Percentiles rank a stretch among this genome's conserved stretches.
These are phyloP conservation scores for Stegodyphus mimosarum DNA, from an alignment of 1,140 invertebrate genomes.

Conservation along the genomic window DNA sequence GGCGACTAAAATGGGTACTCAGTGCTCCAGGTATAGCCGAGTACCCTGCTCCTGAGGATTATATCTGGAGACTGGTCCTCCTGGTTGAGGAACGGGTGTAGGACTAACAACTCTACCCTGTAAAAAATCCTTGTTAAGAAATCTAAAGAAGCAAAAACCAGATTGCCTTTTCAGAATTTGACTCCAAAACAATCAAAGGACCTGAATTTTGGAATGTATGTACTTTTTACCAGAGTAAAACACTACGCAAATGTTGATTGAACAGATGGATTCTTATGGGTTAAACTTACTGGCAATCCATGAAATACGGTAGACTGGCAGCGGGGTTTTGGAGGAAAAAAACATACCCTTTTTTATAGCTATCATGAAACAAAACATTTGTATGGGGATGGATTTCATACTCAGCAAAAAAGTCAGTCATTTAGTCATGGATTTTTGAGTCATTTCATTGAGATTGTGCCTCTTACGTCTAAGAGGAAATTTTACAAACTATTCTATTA, in stretches of 20 bases:
- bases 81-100: no score
- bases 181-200: no score
- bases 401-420: neutral
- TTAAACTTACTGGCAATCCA: neutral
- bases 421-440: neutral
- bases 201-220: no score
- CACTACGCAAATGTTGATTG: neutral
- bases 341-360: neutral
- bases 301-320: neutral
- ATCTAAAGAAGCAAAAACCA: no score
- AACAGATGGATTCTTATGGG: neutral
- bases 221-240: neutral
- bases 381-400: neutral
- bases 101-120: no score
- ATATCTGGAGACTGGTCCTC: no score
- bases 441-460: neutral
- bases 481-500: conserved; percentile 1
- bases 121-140: no score
- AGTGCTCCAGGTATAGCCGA: no score
- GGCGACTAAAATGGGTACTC: no score
- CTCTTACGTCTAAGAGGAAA: neutral
- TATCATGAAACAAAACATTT: neutral
- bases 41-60: no score
- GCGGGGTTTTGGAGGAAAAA: neutral
- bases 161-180: no score